Evolutionary conservation across 2,797 vertebrate genomes (phyloP), one percentile per base, ranked within the genome.

Genomic region (Gouania willdenowi): DNA sequence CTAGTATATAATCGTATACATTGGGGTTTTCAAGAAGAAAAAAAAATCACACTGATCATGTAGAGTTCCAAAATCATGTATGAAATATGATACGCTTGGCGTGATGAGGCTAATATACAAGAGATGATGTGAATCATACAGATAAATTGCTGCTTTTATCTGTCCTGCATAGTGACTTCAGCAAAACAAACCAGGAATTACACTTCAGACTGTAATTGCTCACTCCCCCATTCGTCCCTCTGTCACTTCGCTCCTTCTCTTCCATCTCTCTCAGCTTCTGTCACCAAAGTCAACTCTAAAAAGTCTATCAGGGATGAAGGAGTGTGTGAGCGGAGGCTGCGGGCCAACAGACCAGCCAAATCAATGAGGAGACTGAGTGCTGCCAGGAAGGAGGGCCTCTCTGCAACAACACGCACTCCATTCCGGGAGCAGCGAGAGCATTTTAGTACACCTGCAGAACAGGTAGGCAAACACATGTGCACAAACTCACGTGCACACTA

Each of bases 301-400:
- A 82, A 82, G 85, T 87, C 87, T 79, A 82, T 83, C 60, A 3
- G 60, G 38, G 43, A 80, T 75, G 65, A 63, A 56, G 64, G 65
- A 56, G 74, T 71, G 77, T 56, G 61, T 78, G 59, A 83, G 82
- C 61, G 53, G 72, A n/a, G 32, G 44, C 43, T 58, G 76, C 56
- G 40, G 58, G 49, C 60, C 46, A 60, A 80, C 77, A 79, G 80
- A 85, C 70, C 55, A 43, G 50, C 42, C 65, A 79, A 72, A 81
- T 82, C 80, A 68, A 82, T 83, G 76, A 3, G 56, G 52, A 70
- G 67, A 77, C 21, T 16, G 53, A 68, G 64, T 67, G 55, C 49
- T 43, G 51, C 44, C 3, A 34, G 26, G 13, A 47, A 28, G 38
- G 53, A 62, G 42, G 26, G 21, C 38, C 20, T 54, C 20, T 27